A percentile compares a stretch with the other conserved stretches of the same genome.
Evolutionary conservation across 2,113 vertebrate genomes (phyloP).

Genomic region (Passer domesticus): DNA sequence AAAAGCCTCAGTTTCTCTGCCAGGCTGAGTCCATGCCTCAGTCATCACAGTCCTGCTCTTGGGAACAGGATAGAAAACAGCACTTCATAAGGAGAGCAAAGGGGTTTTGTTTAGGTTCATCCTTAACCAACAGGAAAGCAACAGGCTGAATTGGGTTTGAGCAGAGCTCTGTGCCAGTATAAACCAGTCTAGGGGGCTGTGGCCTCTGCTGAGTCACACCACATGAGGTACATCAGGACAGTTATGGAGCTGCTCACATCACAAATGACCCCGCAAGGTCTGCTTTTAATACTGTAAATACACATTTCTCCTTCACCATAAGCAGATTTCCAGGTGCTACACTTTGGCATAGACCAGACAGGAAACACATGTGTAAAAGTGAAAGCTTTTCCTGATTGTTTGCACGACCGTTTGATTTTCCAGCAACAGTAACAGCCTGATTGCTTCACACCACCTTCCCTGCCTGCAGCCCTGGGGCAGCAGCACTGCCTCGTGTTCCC

Average conservation of each 20-base stretch:
- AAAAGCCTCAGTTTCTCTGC: background rate
- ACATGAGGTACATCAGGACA: background rate
- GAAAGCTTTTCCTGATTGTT: background rate
- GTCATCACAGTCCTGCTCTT: background rate
- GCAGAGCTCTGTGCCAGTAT: background rate
- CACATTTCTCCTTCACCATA: background rate
- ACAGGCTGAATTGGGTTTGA: background rate
- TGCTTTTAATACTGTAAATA: background rate
- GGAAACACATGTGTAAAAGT: accelerated
- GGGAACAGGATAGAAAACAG: background rate
- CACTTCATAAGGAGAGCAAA: background rate
- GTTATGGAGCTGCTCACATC: background rate
- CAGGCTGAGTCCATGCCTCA: background rate
- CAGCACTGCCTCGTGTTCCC: background rate
- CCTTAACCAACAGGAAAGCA: background rate
- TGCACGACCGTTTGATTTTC: accelerated
- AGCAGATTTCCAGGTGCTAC: background rate
- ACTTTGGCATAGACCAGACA: background rate
- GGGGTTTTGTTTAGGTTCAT: background rate
- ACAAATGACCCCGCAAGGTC: accelerated
- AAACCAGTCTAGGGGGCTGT: background rate
- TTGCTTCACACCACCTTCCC: background rate
- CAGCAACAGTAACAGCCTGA: background rate
- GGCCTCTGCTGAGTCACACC: background rate
- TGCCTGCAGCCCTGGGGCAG: accelerated